phyloP scores from a whole-genome alignment of 2,888 invertebrate genomes.

The Microctonus aethiopoides region DNA sequence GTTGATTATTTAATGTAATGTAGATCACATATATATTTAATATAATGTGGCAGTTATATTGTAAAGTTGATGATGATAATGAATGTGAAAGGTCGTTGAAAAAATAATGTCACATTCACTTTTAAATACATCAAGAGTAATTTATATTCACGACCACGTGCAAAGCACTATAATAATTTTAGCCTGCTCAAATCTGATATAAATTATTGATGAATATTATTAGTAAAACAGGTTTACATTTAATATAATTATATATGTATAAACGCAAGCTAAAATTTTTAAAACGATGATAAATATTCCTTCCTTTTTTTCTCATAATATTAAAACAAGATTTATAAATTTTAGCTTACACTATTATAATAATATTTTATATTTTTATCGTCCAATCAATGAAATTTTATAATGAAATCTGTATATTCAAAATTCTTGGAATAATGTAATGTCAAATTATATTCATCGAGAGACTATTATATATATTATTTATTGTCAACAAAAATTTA shows the following conservation, averaged over 20 bases:
- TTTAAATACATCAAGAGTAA: neutral
- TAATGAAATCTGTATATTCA: constrained; percentile 10
- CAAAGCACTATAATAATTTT: neutral
- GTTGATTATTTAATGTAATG: constrained; percentile 9
- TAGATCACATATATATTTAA: neutral
- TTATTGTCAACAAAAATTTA: neutral
- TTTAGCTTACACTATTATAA: neutral
- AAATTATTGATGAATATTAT: neutral
- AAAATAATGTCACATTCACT: neutral
- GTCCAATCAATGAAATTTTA: neutral
- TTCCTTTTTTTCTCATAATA: neutral
- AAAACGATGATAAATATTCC: neutral
- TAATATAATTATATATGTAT: neutral
- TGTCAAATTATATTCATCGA: neutral
- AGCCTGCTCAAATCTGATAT: neutral
- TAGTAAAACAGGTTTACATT: neutral
- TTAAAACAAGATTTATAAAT: neutral
- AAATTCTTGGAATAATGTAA: constrained; percentile 2
- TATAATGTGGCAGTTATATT: neutral
- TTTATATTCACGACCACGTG: neutral
- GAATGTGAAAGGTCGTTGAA: neutral
- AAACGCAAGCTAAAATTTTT: neutral
- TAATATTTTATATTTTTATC: neutral
- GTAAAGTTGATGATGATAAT: neutral
- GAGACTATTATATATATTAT: neutral